phyloP scores from a whole-genome alignment of 1,140 invertebrate genomes.

The Zaprionus nigranus region DNA sequence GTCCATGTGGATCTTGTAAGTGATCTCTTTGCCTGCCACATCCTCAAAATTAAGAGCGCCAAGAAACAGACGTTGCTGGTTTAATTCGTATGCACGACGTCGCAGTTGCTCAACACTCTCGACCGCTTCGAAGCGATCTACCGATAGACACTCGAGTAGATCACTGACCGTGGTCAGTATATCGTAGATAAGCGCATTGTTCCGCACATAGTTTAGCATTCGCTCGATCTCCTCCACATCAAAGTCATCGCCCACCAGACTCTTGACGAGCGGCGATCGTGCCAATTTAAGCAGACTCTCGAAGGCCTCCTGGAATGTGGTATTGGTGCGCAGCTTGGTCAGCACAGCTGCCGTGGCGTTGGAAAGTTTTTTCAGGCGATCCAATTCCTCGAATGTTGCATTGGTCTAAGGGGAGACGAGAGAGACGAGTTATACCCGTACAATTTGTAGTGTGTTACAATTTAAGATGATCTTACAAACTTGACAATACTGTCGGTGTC shows the following conservation, averaged over 20 bases:
- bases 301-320: conserved; percentile 69
- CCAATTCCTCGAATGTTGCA: conserved; percentile 86
- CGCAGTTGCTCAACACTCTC: conserved; percentile 85
- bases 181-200: conserved; percentile 67
- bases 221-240: conserved; percentile 70
- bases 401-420: conserved; percentile 87
- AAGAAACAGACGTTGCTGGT: conserved; percentile 77
- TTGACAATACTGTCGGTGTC: conserved; percentile 85
- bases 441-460: neutral
- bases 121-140: conserved; percentile 86
- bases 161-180: conserved; percentile 83
- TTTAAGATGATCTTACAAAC: conserved; percentile 77
- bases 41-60: conserved; percentile 78
- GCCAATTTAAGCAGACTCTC: conserved; percentile 73
- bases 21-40: conserved; percentile 60
- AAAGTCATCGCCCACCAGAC: conserved; percentile 69
- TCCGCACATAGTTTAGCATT: conserved; percentile 62
- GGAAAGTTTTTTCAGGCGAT: conserved; percentile 80
- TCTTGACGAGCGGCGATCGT: conserved; percentile 77
- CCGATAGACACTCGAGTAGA: conserved; percentile 87
- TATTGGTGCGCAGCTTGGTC: conserved; percentile 65
- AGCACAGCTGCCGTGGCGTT: conserved; percentile 56
- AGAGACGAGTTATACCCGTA: neutral
- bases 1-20: conserved; percentile 89
- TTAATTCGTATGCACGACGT: conserved; percentile 85